A percentile compares a stretch with the other conserved stretches of the same genome.
These are phyloP conservation scores for Sinella curviseta DNA, from an alignment of 1,140 invertebrate species.

Conservation along the genomic window DNA sequence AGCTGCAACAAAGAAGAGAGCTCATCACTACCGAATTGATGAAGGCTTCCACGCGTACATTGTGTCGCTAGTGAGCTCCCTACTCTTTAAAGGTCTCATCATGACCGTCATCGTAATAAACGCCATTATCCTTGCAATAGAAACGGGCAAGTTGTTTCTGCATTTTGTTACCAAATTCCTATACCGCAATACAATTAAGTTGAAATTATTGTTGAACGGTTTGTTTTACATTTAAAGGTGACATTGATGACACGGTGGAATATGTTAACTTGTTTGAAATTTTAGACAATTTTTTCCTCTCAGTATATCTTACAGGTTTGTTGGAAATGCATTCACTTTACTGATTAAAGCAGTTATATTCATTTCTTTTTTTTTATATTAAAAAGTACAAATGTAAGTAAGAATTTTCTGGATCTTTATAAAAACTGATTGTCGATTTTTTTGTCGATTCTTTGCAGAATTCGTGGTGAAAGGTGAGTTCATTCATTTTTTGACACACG, in stretches of 20 bases:
- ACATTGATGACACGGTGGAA: neutral
- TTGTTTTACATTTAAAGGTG: neutral
- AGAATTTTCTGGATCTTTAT: no score
- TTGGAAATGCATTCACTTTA: neutral
- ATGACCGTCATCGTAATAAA: conserved; percentile 41
- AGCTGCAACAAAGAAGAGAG: neutral
- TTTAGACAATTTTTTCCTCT: conserved; percentile 30
- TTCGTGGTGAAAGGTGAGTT: no score
- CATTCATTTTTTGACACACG: no score
- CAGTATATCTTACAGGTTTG: conserved; percentile 4
- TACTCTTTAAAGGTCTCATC: conserved; percentile 31
- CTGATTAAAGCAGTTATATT: neutral
- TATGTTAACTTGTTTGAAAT: conserved; percentile 29
- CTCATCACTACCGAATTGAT: conserved; percentile 30
- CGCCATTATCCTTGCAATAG: conserved; percentile 37
- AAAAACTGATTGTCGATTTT: no score
- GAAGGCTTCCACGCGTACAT: conserved; percentile 38
- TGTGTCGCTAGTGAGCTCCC: conserved; percentile 26
- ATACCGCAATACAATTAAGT: neutral
- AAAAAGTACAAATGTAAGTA: no score
- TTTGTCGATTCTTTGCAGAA: no score
- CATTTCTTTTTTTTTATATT: no score
- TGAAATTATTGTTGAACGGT: neutral
- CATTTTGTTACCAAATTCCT: neutral
- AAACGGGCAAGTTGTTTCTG: conserved; percentile 19